Percentiles rank a stretch among this genome's conserved stretches.
These are phyloP conservation scores for Pissodes strobi DNA, from an alignment of 1,140 invertebrate species.

Conservation along the genomic window DNA sequence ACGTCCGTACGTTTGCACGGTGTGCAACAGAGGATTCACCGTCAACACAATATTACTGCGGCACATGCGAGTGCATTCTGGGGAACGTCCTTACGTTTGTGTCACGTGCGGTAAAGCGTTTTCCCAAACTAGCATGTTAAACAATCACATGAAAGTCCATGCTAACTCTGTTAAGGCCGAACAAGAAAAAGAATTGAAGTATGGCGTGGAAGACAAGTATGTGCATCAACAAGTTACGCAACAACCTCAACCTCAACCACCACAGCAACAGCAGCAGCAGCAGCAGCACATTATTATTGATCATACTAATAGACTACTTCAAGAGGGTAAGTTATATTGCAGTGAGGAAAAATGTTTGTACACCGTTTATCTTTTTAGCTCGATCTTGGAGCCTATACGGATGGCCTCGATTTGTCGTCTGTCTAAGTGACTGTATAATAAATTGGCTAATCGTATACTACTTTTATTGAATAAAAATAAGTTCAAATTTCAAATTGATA, in stretches of 20 bases:
- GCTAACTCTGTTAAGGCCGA: constrained; percentile 45
- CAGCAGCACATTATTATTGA: constrained; percentile 35
- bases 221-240: neutral
- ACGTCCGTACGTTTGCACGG: constrained; percentile 66
- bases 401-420: too few relatives aligned
- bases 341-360: too few relatives aligned
- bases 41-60: constrained; percentile 57
- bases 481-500: too few relatives aligned
- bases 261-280: constrained; percentile 33
- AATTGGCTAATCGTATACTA: too few relatives aligned
- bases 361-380: too few relatives aligned
- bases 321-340: constrained; percentile 27
- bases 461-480: too few relatives aligned
- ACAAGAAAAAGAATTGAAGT: constrained; percentile 39
- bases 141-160: constrained; percentile 55
- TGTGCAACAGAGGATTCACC: constrained; percentile 64
- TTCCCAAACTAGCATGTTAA: constrained; percentile 54
- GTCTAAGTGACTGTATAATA: too few relatives aligned
- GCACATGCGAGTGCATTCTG: constrained; percentile 61
- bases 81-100: constrained; percentile 63
- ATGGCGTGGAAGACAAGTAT: constrained; percentile 15
- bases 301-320: constrained; percentile 25
- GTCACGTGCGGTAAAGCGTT: constrained; percentile 60
- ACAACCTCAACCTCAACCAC: constrained; percentile 6
- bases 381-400: too few relatives aligned